Conservation (phyloP, 2,888 invertebrate species). For the Cinara cedri region DNA sequence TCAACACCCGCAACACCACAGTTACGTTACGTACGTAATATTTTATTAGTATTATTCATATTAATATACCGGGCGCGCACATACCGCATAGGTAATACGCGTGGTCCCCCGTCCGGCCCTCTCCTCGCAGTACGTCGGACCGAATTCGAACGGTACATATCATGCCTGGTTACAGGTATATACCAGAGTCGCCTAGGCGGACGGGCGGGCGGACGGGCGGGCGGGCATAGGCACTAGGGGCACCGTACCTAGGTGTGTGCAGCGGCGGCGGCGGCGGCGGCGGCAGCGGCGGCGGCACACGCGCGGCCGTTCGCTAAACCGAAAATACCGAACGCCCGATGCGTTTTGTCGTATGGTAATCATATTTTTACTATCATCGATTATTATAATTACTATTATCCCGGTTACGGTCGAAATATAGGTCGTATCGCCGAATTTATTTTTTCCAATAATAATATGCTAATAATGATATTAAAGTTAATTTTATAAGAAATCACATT, state of each 20-base stretch:
- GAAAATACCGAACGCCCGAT: neutral
- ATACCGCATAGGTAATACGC: neutral
- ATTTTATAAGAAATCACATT: too few species aligned
- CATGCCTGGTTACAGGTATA: neutral
- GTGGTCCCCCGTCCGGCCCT: neutral
- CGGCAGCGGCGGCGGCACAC: neutral
- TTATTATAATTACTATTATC: too few species aligned
- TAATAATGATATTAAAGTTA: too few species aligned
- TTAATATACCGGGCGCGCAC: neutral
- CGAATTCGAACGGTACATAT: slow-evolving; percentile 48
- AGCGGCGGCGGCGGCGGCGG: neutral
- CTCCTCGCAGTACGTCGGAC: neutral
- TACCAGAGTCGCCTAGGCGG: neutral
- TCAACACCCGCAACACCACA: neutral
- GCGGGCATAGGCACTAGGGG: neutral
- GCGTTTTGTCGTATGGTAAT: neutral
- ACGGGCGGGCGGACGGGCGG: neutral
- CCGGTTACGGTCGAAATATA: too few species aligned
- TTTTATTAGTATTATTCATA: too few species aligned
- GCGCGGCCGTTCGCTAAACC: too few species aligned
- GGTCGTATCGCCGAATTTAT: too few species aligned
- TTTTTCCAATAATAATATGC: too few species aligned
- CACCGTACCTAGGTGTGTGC: neutral
- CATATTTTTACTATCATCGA: too few species aligned
- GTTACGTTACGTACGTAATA: slow-evolving; percentile 26